Evolutionary conservation across 2,113 vertebrate genomes (phyloP), one percentile per base, ranked within the genome.

Genomic region (Caranx ignobilis): DNA sequence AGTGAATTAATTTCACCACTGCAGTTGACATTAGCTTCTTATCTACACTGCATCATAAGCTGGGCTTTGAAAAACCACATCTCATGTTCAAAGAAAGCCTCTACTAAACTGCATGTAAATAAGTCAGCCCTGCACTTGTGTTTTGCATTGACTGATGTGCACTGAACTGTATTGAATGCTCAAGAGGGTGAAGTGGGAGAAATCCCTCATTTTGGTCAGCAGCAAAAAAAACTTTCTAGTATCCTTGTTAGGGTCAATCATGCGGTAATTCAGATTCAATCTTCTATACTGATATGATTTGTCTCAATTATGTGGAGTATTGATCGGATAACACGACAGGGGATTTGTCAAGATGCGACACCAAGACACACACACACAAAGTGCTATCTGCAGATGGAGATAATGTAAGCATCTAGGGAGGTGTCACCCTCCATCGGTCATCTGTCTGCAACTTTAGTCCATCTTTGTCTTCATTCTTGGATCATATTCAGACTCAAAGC

Each of bases 221-320:
- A 34, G 54, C 11, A 71, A 41, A 43, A 64, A 67, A 79, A 48
- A 63, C 2, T 32, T 54, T 75, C 32, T 7, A 12, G 9, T 37
- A 39, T 9, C 26, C 32, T 37, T 64, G 43, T 76, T 41, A 5
- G 7, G 32, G 41, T 84, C 50, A 73, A 55, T 35, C 45, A 68
- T 78, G 76, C 60, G 11, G 19, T 43, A 71, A 80, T 82, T 83
- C 54, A 71, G 3, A 82, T 79, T 57, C 31, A 72, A 48, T 85
- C 59, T 74, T 35, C 6, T 32, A 34, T 63, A 70, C 52, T 56
- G 71, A 86, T 62, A 57, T 59, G 48, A 73, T 87, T 83, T 85
- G 68, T 83, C 76, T 76, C 75, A 90, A 83, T 90, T 74, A 88
- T 56, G 59, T 21, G 26, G 6, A 10, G 35, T 79, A 87, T 86